Evolutionary conservation across 1,140 invertebrate genomes (phyloP), one percentile per base, ranked within the genome.

Genomic region (Trichonephila inaurata): DNA sequence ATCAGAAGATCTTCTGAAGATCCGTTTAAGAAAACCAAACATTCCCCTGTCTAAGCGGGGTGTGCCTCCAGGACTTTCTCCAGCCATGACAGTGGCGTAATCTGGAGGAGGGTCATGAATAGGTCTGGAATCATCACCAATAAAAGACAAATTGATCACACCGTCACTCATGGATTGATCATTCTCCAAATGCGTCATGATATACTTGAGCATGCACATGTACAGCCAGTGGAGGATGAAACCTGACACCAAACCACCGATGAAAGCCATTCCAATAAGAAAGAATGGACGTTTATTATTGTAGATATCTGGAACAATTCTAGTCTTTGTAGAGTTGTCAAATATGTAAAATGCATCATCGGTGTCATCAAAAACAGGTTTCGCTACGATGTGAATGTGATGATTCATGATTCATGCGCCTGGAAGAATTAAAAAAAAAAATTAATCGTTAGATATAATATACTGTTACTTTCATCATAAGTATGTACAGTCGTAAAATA

Each of bases 71-170:
- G 1, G n/a, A 28, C 51, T 85, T 0, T 87, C 60, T 12, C 28
- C 85, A 5, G 58, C 16, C 60, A n/a, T n/a, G 7, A 87, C 85
- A n/a, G 61, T 10, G 18, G 60, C 28, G 5, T 61, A 87, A 51
- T 87, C 51, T 0, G 85, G 61, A 2, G 85, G 85, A n/a, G 60
- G 85, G 33, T 87, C 85, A n/a, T n/a, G 7, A 33, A 2, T 60
- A 18, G 72, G 28, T n/a, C n/a, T n/a, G 18, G 58, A n/a, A n/a
- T 87, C 85, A 12, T 87, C 85, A n/a, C 85, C 85, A 62, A 87
- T 64, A 18, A 87, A 87, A 61, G 85, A 61, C n/a, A 87, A 58
- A 64, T 87, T 87, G 16, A 28, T 12, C 6, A 33, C 58, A 3
- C 85, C 85, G 0, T 87, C 61, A 8, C 66, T 4, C 16, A 18